Evolutionary conservation across 2,113 vertebrate genomes (phyloP).

Genomic region (Origma solitaria): DNA sequence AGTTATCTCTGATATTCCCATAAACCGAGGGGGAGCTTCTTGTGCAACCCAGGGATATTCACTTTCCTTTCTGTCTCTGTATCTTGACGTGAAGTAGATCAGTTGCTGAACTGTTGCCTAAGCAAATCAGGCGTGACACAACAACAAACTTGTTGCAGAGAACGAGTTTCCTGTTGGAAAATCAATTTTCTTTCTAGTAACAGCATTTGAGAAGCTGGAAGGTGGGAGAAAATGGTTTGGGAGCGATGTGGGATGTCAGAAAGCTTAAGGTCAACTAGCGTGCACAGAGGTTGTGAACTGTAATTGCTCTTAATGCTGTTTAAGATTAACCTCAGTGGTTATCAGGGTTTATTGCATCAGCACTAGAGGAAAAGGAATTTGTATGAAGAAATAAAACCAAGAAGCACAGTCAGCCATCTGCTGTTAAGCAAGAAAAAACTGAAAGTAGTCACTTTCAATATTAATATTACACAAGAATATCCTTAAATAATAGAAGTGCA

Average conservation of each 20-base stretch:
- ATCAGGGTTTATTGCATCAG: conserved; percentile 50
- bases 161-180: neutral
- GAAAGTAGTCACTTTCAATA: neutral
- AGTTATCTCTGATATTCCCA: rapidly evolving
- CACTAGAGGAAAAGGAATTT: conserved; percentile 32
- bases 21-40: neutral
- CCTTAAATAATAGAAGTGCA: neutral
- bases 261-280: conserved; percentile 45
- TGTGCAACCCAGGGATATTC: rapidly evolving
- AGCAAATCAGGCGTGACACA: neutral
- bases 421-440: neutral
- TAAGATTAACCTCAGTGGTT: conserved; percentile 54
- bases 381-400: conserved; percentile 24
- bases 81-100: neutral
- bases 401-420: neutral
- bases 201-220: neutral
- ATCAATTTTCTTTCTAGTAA: neutral
- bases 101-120: neutral
- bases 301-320: conserved; percentile 52
- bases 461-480: neutral
- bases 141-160: neutral
- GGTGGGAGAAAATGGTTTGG: neutral
- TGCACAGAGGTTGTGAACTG: conserved; percentile 48
- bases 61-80: neutral
- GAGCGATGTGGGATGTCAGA: conserved; percentile 10